Evolutionary conservation across 2,888 invertebrate genomes (phyloP), one percentile per base, ranked within the genome.

Genomic region (Apocheima hispidaria): DNA sequence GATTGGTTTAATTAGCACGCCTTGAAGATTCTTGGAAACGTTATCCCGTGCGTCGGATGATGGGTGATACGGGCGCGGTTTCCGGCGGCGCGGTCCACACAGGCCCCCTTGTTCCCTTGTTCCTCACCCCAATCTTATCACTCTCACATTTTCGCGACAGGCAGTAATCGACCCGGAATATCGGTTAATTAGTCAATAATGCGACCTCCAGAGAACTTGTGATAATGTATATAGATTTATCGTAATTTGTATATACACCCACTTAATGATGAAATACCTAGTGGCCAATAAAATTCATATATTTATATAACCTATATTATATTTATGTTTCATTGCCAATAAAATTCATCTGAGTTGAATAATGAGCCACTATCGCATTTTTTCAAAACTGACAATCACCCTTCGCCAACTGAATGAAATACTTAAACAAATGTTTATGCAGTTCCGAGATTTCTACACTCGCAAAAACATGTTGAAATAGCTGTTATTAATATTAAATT

Each of bases 141-240:
- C 81, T 86, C 84, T 84, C 82, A 81, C 84, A 89, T 87, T 89
- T 92, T 92, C 87, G 90, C 91, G 84, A 87, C 84, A 67, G 79
- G 72, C 68, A 68, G 79, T 89, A 87, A 90, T 87, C 73, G 82
- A 84, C 84, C 86, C 77, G 78, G 78, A 77, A 78, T 86, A 86
- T 86, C 80, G 74, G 73, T 41, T 73, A 74, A 81, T 81, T 56
- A 53, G 38, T 71, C 81, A 83, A 87, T 85, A 83, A 83, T 73
- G 69, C 69, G 75, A 75, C 72, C 75, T 73, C 77, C 68, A 16
- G 77, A 79, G 70, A 79, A 81, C 79, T 79, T 75, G 75, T 77
- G 70, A 50, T 57, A 49, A 55, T 35, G 46, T 28, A 68, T 23
- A 21, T 33, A 33, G 40, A 41, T 57, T 50, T 41, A 50, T 49